Conservation (phyloP, 2,113 vertebrate genomes). For the Parus major region DNA sequence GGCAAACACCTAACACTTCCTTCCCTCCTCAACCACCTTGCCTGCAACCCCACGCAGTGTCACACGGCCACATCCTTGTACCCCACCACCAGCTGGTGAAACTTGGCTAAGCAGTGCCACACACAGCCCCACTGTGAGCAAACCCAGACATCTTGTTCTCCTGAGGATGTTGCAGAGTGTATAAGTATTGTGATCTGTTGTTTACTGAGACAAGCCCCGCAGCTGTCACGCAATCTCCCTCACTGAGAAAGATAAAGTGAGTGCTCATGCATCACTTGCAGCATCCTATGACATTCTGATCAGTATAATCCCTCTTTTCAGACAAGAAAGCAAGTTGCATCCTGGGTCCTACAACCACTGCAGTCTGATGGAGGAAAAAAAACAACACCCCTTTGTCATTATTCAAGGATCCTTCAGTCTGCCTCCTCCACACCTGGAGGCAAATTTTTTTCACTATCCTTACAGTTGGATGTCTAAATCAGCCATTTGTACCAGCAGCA, state of each 20-base stretch:
- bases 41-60: background rate
- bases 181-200: background rate
- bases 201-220: background rate
- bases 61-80: background rate
- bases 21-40: background rate
- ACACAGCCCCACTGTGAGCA: background rate
- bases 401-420: background rate
- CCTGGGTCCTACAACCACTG: background rate
- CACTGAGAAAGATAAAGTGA: background rate
- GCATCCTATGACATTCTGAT: conserved; percentile 20
- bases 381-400: background rate
- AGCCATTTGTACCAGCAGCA: background rate
- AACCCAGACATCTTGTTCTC: background rate
- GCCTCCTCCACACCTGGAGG: background rate
- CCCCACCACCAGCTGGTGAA: background rate
- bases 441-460: background rate
- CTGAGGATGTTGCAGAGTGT: background rate
- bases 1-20: background rate
- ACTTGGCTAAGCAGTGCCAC: background rate
- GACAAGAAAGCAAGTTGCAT: conserved; percentile 13
- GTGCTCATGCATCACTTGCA: conserved; percentile 48
- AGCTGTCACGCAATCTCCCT: background rate
- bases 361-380: background rate
- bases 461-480: background rate
- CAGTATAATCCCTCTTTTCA: conserved; percentile 35